Base-by-base conservation (phyloP, 2,888 invertebrate genomes). In the Cylindroiulus punctatus region DNA sequence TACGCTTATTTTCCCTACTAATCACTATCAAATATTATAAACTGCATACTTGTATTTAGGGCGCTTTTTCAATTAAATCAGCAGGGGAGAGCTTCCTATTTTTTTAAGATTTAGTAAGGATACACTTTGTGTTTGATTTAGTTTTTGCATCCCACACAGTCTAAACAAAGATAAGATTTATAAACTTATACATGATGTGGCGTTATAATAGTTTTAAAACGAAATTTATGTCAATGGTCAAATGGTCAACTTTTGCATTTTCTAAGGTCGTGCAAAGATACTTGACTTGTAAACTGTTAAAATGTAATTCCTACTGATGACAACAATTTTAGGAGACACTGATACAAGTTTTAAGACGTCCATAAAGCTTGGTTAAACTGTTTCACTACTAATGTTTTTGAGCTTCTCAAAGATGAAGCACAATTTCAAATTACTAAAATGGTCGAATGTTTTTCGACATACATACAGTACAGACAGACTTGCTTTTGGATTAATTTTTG, bases 81-180 rank as follows among this genome's bases (percentile, higher is more conserved):
- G 76, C 76, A 30, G 76, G 76, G 30, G 26, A 65, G 22, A 30
- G 76, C 14, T 14, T 26, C 26, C 1, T 30, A 76, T 76, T 76
- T 57, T 76, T 30, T 76, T 76, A 65, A 30, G 17, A 76, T 76
- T 76, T 76, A 12, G 76, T 26, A 30, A n/a, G 76, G 26, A 76
- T 76, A 76, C 30, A n/a, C 30, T 76, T 30, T 22, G n/a, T 12
- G 30, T 76, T 76, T 76, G 5, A 30, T 30, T 14, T 76, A 30
- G 30, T 76, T 30, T 30, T 30, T 26, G 76, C 30, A 76, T 30
- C 30, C 65, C 8, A 22, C 22, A 65, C 36, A 10, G 65, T 65
- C n/a, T 57, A 57, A 76, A 76, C 30, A 76, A 76, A 76, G 14
- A 22, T 65, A 65, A 7, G 22, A 65, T 65, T 65, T 65, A 22